phyloP scores from a whole-genome alignment of 2,888 invertebrate genomes.

The Lasioglossum zephyrum region DNA sequence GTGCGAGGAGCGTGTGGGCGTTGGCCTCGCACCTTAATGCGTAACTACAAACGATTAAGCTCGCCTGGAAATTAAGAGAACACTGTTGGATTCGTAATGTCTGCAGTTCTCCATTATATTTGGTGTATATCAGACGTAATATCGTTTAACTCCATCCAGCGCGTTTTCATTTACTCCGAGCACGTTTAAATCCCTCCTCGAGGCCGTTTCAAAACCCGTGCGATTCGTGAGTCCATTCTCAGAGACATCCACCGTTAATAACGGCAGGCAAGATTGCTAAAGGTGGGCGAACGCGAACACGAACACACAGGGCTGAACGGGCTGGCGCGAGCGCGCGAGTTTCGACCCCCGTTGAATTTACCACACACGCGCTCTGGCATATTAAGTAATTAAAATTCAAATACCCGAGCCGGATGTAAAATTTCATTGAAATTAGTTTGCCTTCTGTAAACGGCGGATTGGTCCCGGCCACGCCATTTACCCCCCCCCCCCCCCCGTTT shows the following conservation, averaged over 20 bases:
- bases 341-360: constrained; percentile 17
- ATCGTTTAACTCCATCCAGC: constrained; percentile 54
- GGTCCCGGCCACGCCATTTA: background rate
- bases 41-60: constrained; percentile 60
- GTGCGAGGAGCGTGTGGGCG: background rate
- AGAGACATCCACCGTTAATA: constrained; percentile 51
- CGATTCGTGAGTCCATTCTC: constrained; percentile 56
- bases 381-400: constrained; percentile 51
- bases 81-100: constrained; percentile 55
- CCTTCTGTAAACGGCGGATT: constrained; percentile 25
- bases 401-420: constrained; percentile 19
- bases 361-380: constrained; percentile 14
- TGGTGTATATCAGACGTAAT: constrained; percentile 57
- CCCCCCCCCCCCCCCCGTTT: too few species aligned
- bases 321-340: background rate
- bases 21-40: constrained; percentile 28
- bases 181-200: constrained; percentile 50
- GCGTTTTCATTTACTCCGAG: constrained; percentile 61
- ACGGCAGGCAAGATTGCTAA: constrained; percentile 41
- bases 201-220: constrained; percentile 36
- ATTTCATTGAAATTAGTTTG: constrained; percentile 46
- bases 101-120: constrained; percentile 58
- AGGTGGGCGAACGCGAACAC: background rate
- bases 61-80: constrained; percentile 56
- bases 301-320: background rate